These are phyloP conservation scores for Eilema griseolum DNA, from an alignment of 2,888 invertebrate species.

Conservation along the genomic window DNA sequence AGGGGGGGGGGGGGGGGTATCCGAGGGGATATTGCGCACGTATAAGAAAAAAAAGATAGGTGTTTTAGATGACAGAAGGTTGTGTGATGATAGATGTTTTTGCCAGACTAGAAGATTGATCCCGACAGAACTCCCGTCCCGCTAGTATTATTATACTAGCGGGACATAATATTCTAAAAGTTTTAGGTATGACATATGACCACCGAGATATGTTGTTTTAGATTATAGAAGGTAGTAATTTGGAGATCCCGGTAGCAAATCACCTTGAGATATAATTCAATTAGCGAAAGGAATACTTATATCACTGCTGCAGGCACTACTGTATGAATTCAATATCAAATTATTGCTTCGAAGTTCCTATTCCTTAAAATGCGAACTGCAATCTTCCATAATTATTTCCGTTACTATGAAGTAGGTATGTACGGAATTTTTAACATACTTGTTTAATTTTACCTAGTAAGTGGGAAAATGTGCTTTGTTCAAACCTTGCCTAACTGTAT, in stretches of 20 bases:
- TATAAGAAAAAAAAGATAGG: no score
- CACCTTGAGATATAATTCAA: not conserved
- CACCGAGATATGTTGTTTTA: no score
- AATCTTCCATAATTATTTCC: constrained; percentile 2
- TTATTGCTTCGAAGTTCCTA: not conserved
- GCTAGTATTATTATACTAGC: no score
- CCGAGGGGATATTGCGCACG: no score
- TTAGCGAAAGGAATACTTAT: not conserved
- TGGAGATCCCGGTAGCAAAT: not conserved
- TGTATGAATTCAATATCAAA: not conserved
- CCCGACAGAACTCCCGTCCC: no score
- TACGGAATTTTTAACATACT: not conserved
- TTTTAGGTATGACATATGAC: no score
- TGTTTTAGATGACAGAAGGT: no score
- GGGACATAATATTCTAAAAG: no score
- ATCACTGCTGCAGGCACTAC: no score
- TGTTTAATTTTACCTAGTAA: not conserved
- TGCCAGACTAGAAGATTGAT: no score
- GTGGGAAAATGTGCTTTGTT: not conserved
- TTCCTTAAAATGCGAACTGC: not conserved
- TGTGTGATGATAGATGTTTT: no score
- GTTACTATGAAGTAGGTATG: not conserved
- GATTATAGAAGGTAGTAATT: not conserved
- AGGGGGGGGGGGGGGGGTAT: no score
- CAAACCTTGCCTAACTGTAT: not conserved